Conservation (phyloP, 2,888 invertebrate species). For the Slavum lentiscoides region DNA sequence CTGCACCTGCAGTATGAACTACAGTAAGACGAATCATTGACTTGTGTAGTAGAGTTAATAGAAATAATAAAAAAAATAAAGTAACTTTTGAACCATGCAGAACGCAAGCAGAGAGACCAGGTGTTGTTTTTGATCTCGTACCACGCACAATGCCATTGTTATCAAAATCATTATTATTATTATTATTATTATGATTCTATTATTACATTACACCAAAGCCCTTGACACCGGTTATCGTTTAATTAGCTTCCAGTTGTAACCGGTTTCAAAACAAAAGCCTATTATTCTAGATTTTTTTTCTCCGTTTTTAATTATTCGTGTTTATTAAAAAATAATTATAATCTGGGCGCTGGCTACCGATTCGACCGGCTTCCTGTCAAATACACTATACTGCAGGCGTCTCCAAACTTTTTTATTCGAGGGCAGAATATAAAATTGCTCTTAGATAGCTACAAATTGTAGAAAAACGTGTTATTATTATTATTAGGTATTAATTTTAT, state of each 20-base stretch:
- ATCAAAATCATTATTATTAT: constrained; percentile 27
- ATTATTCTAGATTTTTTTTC: constrained; percentile 3
- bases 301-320: background rate
- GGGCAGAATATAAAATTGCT: no score
- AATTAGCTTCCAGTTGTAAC: constrained; percentile 26
- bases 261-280: constrained; percentile 26
- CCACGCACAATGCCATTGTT: constrained; percentile 20
- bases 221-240: constrained; percentile 36
- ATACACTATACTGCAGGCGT: background rate
- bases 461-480: no score
- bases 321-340: constrained; percentile 19
- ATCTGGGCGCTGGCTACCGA: background rate
- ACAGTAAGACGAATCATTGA: no score
- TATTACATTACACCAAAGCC: background rate
- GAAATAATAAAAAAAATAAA: background rate
- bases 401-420: no score
- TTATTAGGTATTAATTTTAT: no score
- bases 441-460: no score
- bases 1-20: no score
- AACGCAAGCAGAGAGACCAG: background rate
- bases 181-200: constrained; percentile 23
- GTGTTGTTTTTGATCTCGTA: constrained; percentile 13
- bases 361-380: background rate
- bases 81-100: background rate
- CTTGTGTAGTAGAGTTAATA: no score